Evolutionary conservation across 1,140 invertebrate genomes (phyloP), one percentile per base, ranked within the genome.

Genomic region (Saccostrea echinata): DNA sequence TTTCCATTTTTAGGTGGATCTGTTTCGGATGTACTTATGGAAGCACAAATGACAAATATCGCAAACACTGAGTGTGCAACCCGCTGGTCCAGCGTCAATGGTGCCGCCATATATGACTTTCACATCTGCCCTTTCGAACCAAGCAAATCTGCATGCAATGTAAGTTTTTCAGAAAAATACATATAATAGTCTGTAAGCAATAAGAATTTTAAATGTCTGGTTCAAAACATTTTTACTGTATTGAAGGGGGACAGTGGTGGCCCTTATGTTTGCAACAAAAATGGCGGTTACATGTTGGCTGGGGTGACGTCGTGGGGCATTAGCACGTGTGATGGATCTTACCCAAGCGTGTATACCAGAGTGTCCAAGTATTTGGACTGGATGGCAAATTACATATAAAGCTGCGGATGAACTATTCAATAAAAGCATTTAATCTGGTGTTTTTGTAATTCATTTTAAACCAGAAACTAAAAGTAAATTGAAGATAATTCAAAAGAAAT

Each of bases 221-320:
- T n/a, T n/a, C n/a, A n/a, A n/a, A 43, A 8, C 4, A 57, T 57
- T 71, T 71, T 27, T 71, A 9, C 9, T 71, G 27, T 27, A 51
- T 71, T 52, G n/a, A 87, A 92, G 91, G 92, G 92, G 43, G 92
- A 93, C 71, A 92, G 91, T 8, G 92, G 92, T 13, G 92, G 92
- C 12, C 91, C 97, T 4, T 90, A 97, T 30, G 95, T 97, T 30
- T 97, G 96, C 90, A 71, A 90, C 35, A 82, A 51, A 8, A 81
- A 82, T 35, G 94, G 94, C 18, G 91, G 91, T 35, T 96, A 95
- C 95, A 94, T 95, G 87, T 92, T 96, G 55, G 55, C 55, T 21
- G 55, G 21, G 11, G 43, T 43, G 43, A 43, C 43, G 8, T 64
- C 57, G 21, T 21, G 24, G 24, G 24, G 24, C 21, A 24, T 71